Evolutionary conservation across 2,797 vertebrate genomes (phyloP).

Genomic region (Chelon labrosus): DNA sequence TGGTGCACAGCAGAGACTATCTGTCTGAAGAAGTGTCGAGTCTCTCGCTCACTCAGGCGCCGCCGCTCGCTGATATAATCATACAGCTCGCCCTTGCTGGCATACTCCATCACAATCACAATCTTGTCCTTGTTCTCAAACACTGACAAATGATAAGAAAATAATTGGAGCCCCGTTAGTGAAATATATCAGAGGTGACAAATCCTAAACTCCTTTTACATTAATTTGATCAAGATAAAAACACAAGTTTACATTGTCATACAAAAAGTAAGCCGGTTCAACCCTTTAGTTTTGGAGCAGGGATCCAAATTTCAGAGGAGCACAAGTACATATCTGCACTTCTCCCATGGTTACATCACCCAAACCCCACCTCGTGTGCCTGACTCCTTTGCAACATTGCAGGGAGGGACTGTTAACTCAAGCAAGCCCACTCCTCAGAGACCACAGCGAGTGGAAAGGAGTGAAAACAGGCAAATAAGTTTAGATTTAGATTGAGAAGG

Average conservation of each 20-base stretch:
- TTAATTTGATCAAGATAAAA: conserved; percentile 34
- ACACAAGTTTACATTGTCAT: conserved; percentile 34
- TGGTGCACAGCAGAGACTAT: conserved; percentile 98
- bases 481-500: conserved; percentile 4
- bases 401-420: conserved; percentile 71
- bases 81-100: conserved; percentile 97
- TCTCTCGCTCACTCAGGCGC: conserved; percentile 94
- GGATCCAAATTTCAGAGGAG: conserved; percentile 55
- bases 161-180: conserved; percentile 16
- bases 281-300: conserved; percentile 28
- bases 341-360: conserved; percentile 73
- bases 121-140: conserved; percentile 99
- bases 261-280: conserved; percentile 23
- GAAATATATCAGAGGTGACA: conserved; percentile 27
- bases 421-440: conserved; percentile 65
- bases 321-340: conserved; percentile 53
- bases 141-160: conserved; percentile 83
- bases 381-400: conserved; percentile 60
- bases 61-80: conserved; percentile 98
- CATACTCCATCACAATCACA: conserved; percentile 99
- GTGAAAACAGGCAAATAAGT: conserved; percentile 31
- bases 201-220: not conserved
- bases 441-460: conserved; percentile 27
- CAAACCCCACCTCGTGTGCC: conserved; percentile 69
- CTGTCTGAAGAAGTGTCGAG: conserved; percentile 97